These are phyloP conservation scores for Ophion obscuratus DNA, from an alignment of 2,888 invertebrate species.

Conservation along the genomic window DNA sequence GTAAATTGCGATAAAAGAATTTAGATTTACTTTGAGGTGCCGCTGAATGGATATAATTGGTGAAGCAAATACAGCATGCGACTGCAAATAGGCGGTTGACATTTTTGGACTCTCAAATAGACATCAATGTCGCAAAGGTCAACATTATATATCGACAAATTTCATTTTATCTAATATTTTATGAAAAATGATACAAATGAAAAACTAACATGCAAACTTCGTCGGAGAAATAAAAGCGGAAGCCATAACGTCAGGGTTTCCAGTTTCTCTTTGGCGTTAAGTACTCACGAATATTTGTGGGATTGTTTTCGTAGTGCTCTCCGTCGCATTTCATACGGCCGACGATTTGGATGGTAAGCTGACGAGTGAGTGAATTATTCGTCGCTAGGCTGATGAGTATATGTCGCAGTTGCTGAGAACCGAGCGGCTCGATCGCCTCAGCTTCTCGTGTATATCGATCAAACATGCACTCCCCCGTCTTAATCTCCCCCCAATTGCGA, in stretches of 20 bases:
- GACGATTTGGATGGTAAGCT: slow-evolving; percentile 7
- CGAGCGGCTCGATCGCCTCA: not conserved
- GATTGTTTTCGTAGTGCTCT: not conserved
- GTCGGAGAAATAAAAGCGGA: not conserved
- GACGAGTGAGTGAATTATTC: not conserved
- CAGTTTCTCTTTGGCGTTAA: not conserved
- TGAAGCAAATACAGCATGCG: not conserved
- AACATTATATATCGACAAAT: not conserved
- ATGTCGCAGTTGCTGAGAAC: not conserved
- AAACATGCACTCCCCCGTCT: not conserved
- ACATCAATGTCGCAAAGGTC: too few relatives aligned
- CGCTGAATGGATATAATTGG: not conserved
- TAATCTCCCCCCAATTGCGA: not conserved
- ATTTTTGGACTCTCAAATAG: not conserved
- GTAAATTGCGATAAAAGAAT: not conserved
- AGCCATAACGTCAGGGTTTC: not conserved
- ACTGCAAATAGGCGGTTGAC: not conserved
- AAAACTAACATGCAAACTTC: too few relatives aligned
- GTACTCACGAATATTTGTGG: not conserved
- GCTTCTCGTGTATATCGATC: not conserved
- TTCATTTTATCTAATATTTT: not conserved
- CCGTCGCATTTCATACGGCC: not conserved
- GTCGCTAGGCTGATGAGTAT: not conserved
- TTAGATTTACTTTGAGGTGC: not conserved
- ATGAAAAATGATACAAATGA: not conserved